These are phyloP conservation scores for Megaceryle torquata DNA, from an alignment of 2,113 vertebrate species.

Conservation along the genomic window DNA sequence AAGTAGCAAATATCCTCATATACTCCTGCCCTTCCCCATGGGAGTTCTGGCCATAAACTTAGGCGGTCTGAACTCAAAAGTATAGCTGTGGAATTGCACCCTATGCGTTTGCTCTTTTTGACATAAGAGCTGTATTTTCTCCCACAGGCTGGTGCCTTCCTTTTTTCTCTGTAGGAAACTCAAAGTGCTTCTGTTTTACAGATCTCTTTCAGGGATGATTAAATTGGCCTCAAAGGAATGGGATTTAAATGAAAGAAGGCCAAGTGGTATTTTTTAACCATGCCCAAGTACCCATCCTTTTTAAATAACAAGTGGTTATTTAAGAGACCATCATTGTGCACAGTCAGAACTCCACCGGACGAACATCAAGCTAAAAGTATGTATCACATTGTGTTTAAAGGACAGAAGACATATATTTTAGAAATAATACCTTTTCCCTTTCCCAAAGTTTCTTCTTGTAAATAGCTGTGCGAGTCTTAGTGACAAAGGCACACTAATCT, in stretches of 20 bases:
- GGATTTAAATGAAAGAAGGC: conserved; percentile 26
- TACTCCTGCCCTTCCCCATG: neutral
- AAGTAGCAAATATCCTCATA: neutral
- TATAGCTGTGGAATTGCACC: neutral
- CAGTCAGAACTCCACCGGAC: neutral
- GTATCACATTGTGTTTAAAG: neutral
- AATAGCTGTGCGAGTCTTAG: neutral
- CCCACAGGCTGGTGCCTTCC: neutral
- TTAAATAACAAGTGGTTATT: conserved; percentile 38
- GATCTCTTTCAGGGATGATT: conserved; percentile 19
- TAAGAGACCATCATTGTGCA: neutral
- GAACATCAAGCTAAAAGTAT: neutral
- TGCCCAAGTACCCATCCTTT: neutral
- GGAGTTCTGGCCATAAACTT: neutral
- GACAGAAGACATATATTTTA: neutral
- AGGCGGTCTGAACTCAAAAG: neutral
- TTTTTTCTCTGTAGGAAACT: conserved; percentile 50
- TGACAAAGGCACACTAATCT: neutral
- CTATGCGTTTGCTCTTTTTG: neutral
- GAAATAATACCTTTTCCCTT: neutral
- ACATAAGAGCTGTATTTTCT: neutral
- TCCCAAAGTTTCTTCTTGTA: neutral
- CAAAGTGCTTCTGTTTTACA: conserved; percentile 38
- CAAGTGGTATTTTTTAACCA: conserved; percentile 30
- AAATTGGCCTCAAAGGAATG: conserved; percentile 16